Percentiles rank a stretch among this genome's conserved stretches.
phyloP scores from a whole-genome alignment of 2,113 vertebrate genomes.

The Oryzias woworae region DNA sequence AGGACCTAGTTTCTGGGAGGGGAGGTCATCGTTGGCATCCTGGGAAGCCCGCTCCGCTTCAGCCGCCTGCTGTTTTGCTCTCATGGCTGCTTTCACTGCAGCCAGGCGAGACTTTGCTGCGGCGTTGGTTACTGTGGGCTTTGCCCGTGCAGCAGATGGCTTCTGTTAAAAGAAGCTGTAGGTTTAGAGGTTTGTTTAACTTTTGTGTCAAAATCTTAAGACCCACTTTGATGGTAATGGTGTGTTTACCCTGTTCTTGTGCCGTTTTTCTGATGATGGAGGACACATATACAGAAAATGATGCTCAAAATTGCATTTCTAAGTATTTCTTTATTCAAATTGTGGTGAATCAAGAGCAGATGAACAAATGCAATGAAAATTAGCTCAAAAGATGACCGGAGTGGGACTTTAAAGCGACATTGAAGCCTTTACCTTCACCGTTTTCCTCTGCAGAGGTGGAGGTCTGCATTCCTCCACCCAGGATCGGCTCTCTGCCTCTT shows the following conservation, averaged over 20 bases:
- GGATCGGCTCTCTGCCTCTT: slow-evolving; percentile 79
- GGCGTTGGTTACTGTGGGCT: slow-evolving; percentile 64
- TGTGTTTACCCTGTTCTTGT: too few relatives aligned
- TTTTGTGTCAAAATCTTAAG: too few relatives aligned
- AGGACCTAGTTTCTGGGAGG: background rate
- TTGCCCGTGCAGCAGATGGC: slow-evolving; percentile 57
- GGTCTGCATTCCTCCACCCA: slow-evolving; percentile 78
- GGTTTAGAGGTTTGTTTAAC: too few relatives aligned
- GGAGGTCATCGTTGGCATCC: background rate
- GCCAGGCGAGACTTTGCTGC: slow-evolving; percentile 85
- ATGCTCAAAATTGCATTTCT: too few relatives aligned
- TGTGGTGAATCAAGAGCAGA: too few relatives aligned
- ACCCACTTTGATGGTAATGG: too few relatives aligned
- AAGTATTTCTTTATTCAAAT: too few relatives aligned
- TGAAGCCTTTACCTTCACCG: slow-evolving; percentile 74
- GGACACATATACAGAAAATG: too few relatives aligned
- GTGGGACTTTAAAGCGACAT: background rate
- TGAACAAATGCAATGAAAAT: too few relatives aligned
- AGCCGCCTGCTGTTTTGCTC: slow-evolving; percentile 65
- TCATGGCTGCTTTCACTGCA: slow-evolving; percentile 87
- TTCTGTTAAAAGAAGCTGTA: slow-evolving; percentile 73
- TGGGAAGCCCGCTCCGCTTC: slow-evolving; percentile 52
- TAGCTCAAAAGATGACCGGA: too few relatives aligned
- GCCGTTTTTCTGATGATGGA: too few relatives aligned
- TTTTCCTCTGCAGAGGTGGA: slow-evolving; percentile 60